Percentiles rank a stretch among this genome's conserved stretches.
Evolutionary conservation across 2,113 vertebrate species (phyloP).

Genomic region (Menidia beryllina): DNA sequence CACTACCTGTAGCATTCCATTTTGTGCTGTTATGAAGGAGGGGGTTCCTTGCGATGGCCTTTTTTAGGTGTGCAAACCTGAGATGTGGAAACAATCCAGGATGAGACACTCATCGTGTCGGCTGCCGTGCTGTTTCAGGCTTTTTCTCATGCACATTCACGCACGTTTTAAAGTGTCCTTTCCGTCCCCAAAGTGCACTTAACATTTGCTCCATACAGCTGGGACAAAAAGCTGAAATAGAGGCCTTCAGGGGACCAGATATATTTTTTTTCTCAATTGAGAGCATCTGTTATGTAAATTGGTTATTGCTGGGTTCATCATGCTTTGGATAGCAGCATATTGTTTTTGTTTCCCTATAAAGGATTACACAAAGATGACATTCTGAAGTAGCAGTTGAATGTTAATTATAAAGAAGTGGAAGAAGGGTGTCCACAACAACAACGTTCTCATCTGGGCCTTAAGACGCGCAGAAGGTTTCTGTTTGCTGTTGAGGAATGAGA

Average conservation of each 20-base stretch:
- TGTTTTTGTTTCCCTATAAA: too few species aligned
- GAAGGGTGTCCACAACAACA: not conserved
- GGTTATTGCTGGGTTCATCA: not conserved
- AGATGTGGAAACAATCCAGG: not conserved
- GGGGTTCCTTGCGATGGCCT: conserved; percentile 16
- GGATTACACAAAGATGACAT: too few species aligned
- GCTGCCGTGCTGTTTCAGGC: not conserved
- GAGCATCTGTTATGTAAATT: conserved; percentile 2
- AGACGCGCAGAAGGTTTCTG: too few species aligned
- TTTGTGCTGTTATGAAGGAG: conserved; percentile 34
- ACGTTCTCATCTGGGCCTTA: too few species aligned
- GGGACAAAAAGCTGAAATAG: conserved; percentile 43
- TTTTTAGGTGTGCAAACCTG: not conserved
- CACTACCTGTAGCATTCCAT: conserved; percentile 46
- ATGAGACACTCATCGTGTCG: conserved; percentile 10
- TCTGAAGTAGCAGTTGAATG: too few species aligned
- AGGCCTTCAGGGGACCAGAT: conserved; percentile 18
- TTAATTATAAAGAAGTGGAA: too few species aligned
- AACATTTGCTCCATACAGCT: conserved; percentile 45
- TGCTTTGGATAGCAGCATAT: conserved; percentile 7
- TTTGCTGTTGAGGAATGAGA: too few species aligned
- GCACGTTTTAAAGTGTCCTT: conserved; percentile 64
- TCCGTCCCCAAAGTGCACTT: conserved; percentile 71
- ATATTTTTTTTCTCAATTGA: not conserved
- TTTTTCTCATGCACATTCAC: conserved; percentile 27